phyloP scores from a whole-genome alignment of 1,140 invertebrate genomes.

The Lepidurus couesii region DNA sequence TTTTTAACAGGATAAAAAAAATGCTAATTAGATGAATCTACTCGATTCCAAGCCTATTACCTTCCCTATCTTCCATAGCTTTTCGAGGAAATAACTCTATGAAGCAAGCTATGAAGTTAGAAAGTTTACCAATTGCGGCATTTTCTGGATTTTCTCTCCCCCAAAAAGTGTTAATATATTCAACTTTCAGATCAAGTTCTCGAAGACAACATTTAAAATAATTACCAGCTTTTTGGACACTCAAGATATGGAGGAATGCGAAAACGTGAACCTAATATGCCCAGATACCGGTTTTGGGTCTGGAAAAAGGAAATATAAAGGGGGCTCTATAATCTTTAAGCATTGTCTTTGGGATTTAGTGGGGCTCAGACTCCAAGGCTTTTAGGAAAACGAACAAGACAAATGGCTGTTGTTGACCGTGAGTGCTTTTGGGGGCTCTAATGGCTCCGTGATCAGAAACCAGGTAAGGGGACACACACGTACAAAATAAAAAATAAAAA shows the following conservation, averaged over 20 bases:
- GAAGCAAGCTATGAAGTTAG: no score
- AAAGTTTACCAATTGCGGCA: no score
- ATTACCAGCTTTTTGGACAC: not conserved
- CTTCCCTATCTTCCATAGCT: not conserved
- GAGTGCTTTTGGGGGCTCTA: slow-evolving; percentile 18
- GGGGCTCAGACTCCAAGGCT: not conserved
- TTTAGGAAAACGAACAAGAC: slow-evolving; percentile 22
- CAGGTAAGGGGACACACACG: not conserved
- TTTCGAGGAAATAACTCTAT: no score
- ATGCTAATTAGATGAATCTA: not conserved
- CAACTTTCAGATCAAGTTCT: no score
- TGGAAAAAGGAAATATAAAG: not conserved
- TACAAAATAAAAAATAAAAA: not conserved
- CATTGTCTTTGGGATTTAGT: slow-evolving; percentile 19
- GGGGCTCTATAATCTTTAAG: slow-evolving; percentile 1
- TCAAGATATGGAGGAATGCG: not conserved
- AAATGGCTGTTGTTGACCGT: slow-evolving; percentile 10
- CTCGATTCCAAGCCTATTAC: not conserved
- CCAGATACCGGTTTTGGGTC: slow-evolving; percentile 7
- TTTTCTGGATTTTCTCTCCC: no score
- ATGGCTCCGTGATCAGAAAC: slow-evolving; percentile 11
- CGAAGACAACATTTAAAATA: not conserved
- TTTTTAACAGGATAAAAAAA: slow-evolving; percentile 13
- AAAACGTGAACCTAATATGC: not conserved
- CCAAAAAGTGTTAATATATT: no score